Percentiles rank a stretch among this genome's conserved stretches.
phyloP scores from a whole-genome alignment of 2,888 invertebrate genomes.

The Glyphotaelius pellucidus region DNA sequence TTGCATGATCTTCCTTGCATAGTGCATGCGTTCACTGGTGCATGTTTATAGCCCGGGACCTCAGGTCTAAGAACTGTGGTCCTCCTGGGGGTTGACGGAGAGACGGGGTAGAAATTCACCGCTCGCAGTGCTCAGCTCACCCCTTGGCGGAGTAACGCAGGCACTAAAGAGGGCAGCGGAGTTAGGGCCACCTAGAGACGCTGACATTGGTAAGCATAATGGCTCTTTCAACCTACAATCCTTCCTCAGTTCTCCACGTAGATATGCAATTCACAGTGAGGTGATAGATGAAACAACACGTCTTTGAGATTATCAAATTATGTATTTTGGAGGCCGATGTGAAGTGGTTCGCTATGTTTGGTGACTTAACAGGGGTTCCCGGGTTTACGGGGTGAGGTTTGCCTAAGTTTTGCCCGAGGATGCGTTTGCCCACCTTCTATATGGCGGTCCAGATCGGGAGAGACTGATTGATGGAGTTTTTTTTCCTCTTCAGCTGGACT shows the following conservation, averaged over 20 bases:
- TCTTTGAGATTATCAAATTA: no score
- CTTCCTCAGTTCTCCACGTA: not conserved
- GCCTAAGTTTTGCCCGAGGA: no score
- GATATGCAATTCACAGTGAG: no score
- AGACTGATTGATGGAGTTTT: no score
- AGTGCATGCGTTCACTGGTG: not conserved
- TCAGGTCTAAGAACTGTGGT: not conserved
- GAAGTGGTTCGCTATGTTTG: no score
- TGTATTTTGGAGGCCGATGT: no score
- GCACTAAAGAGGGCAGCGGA: not conserved
- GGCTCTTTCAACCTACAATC: not conserved
- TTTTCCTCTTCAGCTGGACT: no score
- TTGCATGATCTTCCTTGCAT: not conserved
- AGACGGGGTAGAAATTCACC: not conserved
- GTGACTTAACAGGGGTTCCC: no score
- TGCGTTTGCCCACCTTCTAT: no score
- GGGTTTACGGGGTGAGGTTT: no score
- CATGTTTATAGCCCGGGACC: slow-evolving; percentile 16
- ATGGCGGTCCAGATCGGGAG: no score
- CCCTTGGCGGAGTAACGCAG: not conserved
- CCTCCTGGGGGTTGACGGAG: not conserved
- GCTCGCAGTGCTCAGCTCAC: not conserved
- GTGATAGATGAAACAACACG: no score
- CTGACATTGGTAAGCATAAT: not conserved
- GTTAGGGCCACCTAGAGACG: not conserved